phyloP scores from a whole-genome alignment of 1,140 invertebrate genomes.

The Nasonia giraulti region DNA sequence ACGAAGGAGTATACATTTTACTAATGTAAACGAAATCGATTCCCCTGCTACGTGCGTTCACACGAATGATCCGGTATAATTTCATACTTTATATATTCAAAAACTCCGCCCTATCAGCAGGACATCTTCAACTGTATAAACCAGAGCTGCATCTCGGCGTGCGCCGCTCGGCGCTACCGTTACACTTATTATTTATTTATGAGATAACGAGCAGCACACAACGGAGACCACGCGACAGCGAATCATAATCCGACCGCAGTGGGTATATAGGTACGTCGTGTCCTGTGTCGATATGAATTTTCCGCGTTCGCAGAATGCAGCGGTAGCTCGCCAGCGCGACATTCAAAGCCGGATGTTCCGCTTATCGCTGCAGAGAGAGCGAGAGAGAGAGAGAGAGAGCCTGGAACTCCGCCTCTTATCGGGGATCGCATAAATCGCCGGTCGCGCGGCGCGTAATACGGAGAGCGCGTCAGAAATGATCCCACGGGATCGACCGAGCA shows the following conservation, averaged over 20 bases:
- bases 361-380: slow-evolving; percentile 52
- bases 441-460: slow-evolving; percentile 45
- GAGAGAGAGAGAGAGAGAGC: background rate
- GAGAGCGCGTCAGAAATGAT: slow-evolving; percentile 56
- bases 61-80: background rate
- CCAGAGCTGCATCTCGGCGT: background rate
- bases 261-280: background rate
- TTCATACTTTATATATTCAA: background rate
- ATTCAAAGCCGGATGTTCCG: slow-evolving; percentile 51
- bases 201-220: slow-evolving; percentile 23
- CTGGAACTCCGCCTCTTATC: slow-evolving; percentile 38
- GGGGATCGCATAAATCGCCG: slow-evolving; percentile 57
- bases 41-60: too few relatives aligned
- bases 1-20: too few relatives aligned
- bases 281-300: slow-evolving; percentile 44
- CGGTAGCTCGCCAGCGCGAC: slow-evolving; percentile 42
- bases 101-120: background rate
- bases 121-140: slow-evolving; percentile 15
- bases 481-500: slow-evolving; percentile 47
- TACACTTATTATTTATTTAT: slow-evolving; percentile 48
- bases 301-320: slow-evolving; percentile 39
- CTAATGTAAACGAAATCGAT: too few relatives aligned
- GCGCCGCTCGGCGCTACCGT: background rate
- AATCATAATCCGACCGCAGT: background rate
- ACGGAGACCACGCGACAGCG: background rate